Conservation (phyloP, 2,888 invertebrate species). For the Diachrysia chrysitis region DNA sequence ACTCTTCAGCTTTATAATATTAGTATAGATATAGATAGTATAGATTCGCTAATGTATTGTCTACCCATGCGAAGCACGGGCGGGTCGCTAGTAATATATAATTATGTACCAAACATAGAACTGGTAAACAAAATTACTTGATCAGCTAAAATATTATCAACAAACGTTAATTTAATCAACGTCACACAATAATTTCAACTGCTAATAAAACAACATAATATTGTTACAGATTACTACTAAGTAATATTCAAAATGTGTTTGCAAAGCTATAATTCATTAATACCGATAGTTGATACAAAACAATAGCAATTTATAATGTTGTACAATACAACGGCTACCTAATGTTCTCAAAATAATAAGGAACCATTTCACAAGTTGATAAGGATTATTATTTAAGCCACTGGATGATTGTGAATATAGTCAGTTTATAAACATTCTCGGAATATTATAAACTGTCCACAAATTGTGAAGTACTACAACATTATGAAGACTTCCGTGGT, state of each 20-base stretch:
- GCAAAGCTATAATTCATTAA: background rate
- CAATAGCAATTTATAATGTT: constrained; percentile 1
- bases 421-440: too few species aligned
- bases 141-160: constrained; percentile 4
- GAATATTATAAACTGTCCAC: too few species aligned
- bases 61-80: too few species aligned
- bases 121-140: too few species aligned
- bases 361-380: background rate
- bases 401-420: background rate
- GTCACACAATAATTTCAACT: background rate
- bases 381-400: background rate
- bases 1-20: too few species aligned
- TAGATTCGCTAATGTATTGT: too few species aligned
- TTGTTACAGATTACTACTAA: background rate
- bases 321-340: background rate
- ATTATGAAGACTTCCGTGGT: too few species aligned
- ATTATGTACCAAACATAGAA: too few species aligned
- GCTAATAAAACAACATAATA: background rate
- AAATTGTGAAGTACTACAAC: too few species aligned
- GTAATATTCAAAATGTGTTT: background rate
- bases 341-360: background rate
- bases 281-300: background rate
- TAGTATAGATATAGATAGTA: too few species aligned
- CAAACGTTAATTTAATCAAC: background rate
- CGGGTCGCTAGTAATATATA: too few species aligned